Conservation (phyloP, 1,140 invertebrate genomes). For the Thaumatotibia leucotreta region DNA sequence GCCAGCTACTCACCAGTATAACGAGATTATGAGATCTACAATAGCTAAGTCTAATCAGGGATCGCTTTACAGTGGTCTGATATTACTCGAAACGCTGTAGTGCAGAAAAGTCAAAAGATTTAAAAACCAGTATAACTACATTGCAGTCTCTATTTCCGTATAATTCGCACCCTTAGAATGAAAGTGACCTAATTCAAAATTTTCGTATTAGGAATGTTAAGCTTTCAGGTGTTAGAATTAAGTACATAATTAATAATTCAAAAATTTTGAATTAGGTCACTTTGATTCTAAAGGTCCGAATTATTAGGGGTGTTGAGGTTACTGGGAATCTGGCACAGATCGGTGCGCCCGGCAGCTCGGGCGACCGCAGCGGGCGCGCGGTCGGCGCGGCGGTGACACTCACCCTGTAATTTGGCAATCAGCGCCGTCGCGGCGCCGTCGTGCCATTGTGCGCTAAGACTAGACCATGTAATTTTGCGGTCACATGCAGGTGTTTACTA, state of each 20-base stretch:
- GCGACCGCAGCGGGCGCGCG: slow-evolving; percentile 16
- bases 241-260: too few species aligned
- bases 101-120: not conserved
- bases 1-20: not conserved
- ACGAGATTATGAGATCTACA: not conserved
- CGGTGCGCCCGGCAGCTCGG: too few species aligned
- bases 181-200: too few species aligned
- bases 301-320: too few species aligned
- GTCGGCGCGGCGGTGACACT: slow-evolving; percentile 43
- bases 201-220: too few species aligned
- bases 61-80: not conserved
- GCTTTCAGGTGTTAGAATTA: too few species aligned
- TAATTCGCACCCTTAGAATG: too few species aligned
- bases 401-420: slow-evolving; percentile 70
- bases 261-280: too few species aligned
- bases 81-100: not conserved
- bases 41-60: not conserved
- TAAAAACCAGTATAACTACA: not conserved
- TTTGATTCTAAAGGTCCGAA: too few species aligned
- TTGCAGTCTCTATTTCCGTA: not conserved
- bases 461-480: slow-evolving; percentile 65
- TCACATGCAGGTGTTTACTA: slow-evolving; percentile 60
- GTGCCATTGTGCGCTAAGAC: slow-evolving; percentile 50
- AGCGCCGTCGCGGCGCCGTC: slow-evolving; percentile 30
- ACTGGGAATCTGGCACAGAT: too few species aligned